phyloP scores from a whole-genome alignment of 1,140 invertebrate genomes.

The Drosophila nebulosa region DNA sequence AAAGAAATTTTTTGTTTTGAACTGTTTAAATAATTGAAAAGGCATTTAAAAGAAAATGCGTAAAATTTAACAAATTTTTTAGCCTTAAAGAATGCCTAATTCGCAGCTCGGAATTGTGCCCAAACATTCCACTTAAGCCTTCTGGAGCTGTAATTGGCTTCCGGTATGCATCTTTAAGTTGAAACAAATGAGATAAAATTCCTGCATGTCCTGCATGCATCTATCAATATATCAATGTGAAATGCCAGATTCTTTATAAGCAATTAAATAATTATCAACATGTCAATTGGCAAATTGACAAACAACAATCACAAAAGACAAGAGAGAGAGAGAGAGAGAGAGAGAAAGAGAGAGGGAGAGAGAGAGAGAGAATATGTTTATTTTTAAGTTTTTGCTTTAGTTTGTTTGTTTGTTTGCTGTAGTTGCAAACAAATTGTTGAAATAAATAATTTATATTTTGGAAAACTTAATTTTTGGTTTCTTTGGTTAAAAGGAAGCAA shows the following conservation, averaged over 20 bases:
- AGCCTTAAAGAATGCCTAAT: too few relatives aligned
- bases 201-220: background rate
- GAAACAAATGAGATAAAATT: background rate
- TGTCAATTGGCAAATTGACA: slow-evolving; percentile 58
- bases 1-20: too few relatives aligned
- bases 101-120: too few relatives aligned
- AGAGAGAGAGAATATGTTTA: background rate
- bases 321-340: too few relatives aligned
- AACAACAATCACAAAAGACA: slow-evolving; percentile 16
- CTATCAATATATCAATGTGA: background rate
- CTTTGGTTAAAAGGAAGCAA: slow-evolving; percentile 18
- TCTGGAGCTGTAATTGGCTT: too few relatives aligned
- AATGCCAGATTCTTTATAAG: slow-evolving; percentile 19
- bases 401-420: too few relatives aligned
- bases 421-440: slow-evolving; percentile 43
- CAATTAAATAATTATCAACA: slow-evolving; percentile 47
- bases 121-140: background rate
- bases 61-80: too few relatives aligned
- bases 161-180: background rate
- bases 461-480: slow-evolving; percentile 20
- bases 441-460: slow-evolving; percentile 52
- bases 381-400: background rate
- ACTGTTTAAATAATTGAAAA: too few relatives aligned
- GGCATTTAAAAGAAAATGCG: too few relatives aligned
- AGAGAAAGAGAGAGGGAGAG: too few relatives aligned